phyloP scores from a whole-genome alignment of 2,888 invertebrate genomes.

The Conistra vaccinii region DNA sequence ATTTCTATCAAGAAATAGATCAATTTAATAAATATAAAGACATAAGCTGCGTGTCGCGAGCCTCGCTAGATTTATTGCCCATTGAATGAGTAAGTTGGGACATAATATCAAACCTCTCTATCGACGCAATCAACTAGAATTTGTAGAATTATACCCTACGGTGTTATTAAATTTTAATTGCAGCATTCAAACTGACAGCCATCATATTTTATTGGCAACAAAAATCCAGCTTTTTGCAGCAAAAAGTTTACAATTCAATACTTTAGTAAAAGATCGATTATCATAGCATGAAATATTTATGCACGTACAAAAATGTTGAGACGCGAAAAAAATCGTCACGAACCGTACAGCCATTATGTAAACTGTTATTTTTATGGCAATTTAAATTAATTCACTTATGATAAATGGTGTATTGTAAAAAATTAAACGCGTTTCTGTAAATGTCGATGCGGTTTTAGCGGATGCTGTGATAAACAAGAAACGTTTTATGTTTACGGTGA shows the following conservation, averaged over 20 bases:
- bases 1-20: conserved; percentile 49
- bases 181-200: conserved; percentile 58
- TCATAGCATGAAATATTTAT: conserved; percentile 78
- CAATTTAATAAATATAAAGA: conserved; percentile 52
- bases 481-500: conserved; percentile 69
- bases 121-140: conserved; percentile 46
- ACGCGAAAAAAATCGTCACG: conserved; percentile 70
- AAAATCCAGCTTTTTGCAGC: conserved; percentile 52
- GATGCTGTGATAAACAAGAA: conserved; percentile 81
- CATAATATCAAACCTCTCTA: conserved; percentile 45
- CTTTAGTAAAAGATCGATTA: conserved; percentile 67
- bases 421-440: conserved; percentile 83
- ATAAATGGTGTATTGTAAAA: conserved; percentile 82
- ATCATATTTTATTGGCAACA: conserved; percentile 52
- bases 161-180: conserved; percentile 62
- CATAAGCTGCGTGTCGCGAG: conserved; percentile 44
- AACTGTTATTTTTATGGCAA: conserved; percentile 86
- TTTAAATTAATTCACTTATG: conserved; percentile 89
- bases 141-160: conserved; percentile 46
- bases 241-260: conserved; percentile 69
- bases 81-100: conserved; percentile 44
- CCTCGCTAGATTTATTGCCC: conserved; percentile 41
- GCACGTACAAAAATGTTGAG: conserved; percentile 73
- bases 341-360: conserved; percentile 82
- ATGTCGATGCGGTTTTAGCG: conserved; percentile 81